Percentiles rank a stretch among this genome's conserved stretches.
phyloP scores from a whole-genome alignment of 2,797 vertebrate species.

The Tamandua tetradactyla region DNA sequence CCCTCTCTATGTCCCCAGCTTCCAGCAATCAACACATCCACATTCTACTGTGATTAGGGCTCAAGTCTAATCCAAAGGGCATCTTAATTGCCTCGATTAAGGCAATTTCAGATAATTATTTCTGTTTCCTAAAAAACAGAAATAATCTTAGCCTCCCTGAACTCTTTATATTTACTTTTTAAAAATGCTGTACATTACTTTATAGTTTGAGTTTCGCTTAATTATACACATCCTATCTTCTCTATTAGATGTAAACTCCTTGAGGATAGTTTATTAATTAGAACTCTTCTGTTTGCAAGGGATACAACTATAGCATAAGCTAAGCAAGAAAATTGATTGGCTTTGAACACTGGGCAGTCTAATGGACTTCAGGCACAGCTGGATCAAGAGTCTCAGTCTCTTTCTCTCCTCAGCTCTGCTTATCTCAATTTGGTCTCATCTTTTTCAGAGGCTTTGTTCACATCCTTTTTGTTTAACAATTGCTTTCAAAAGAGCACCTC shows the following conservation, averaged over 20 bases:
- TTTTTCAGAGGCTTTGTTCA: neutral
- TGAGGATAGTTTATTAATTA: neutral
- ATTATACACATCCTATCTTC: neutral
- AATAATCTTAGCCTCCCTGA: neutral
- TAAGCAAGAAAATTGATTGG: neutral
- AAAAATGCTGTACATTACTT: neutral
- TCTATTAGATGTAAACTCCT: neutral
- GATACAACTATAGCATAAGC: neutral
- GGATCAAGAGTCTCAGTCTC: neutral
- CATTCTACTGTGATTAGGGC: neutral
- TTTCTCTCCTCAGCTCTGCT: neutral
- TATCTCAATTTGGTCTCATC: neutral
- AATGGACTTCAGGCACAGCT: neutral
- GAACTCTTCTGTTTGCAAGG: neutral
- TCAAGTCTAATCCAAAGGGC: neutral
- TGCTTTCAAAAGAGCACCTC: neutral
- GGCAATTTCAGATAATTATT: neutral
- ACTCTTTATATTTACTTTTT: neutral
- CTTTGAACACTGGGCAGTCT: neutral
- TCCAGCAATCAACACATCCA: neutral
- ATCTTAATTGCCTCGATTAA: conserved; percentile 9
- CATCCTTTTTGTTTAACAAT: neutral
- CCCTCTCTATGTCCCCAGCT: neutral
- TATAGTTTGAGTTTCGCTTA: neutral
- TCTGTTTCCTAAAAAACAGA: neutral